These are phyloP conservation scores for Schizopygopsis pylzovi DNA, from an alignment of 2,797 vertebrate species.

Conservation along the genomic window DNA sequence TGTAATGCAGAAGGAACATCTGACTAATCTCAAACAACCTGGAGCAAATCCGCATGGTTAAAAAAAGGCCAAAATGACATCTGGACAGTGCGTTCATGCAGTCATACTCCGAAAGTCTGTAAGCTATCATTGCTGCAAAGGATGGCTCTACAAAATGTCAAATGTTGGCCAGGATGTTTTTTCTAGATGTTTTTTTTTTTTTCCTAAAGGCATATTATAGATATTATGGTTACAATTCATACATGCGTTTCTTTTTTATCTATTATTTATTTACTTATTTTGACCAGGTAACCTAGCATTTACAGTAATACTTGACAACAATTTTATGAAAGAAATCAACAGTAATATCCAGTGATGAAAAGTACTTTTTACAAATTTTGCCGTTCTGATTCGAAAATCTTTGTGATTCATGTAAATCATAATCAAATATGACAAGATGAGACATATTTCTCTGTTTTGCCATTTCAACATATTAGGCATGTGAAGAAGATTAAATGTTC, in stretches of 20 bases:
- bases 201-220: background rate
- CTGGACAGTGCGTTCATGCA: background rate
- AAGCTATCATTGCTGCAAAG: slow-evolving; percentile 7
- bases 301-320: background rate
- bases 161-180: background rate
- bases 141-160: background rate
- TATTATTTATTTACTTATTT: background rate
- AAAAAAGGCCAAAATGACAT: background rate
- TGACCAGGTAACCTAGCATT: background rate
- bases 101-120: background rate
- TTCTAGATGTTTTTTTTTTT: background rate
- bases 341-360: background rate
- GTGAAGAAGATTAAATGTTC: background rate
- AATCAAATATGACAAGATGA: background rate
- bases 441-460: background rate
- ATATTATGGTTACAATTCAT: background rate
- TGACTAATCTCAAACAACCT: slow-evolving; percentile 21
- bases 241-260: background rate
- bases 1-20: slow-evolving; percentile 1
- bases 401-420: background rate
- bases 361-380: background rate
- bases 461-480: background rate
- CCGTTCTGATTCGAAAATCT: background rate
- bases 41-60: background rate
- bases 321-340: background rate